phyloP scores from a whole-genome alignment of 1,140 invertebrate genomes.

The Drosophila subpulchrella region DNA sequence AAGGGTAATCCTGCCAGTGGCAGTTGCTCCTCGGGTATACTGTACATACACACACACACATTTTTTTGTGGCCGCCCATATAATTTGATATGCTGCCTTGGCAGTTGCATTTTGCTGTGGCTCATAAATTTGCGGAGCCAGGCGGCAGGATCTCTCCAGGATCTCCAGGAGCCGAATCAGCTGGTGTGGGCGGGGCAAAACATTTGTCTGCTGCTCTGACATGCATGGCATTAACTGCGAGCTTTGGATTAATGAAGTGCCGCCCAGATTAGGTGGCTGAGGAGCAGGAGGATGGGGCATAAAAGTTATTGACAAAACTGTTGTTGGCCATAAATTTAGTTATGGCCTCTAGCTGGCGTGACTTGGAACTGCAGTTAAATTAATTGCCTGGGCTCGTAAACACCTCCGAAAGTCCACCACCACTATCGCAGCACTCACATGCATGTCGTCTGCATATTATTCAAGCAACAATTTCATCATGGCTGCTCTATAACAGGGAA shows the following conservation, averaged over 20 bases:
- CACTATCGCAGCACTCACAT: slow-evolving; percentile 2
- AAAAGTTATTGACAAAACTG: slow-evolving; percentile 81
- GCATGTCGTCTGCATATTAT: slow-evolving; percentile 64
- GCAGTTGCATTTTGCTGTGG: slow-evolving; percentile 77
- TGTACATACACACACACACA: not conserved
- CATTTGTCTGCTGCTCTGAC: slow-evolving; percentile 78
- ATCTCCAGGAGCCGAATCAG: slow-evolving; percentile 4
- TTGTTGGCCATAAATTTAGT: slow-evolving; percentile 79
- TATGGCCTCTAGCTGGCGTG: slow-evolving; percentile 66
- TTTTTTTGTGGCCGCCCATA: slow-evolving; percentile 77
- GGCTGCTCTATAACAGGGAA: slow-evolving; percentile 7
- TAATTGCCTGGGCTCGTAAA: slow-evolving; percentile 74
- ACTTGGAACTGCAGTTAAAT: slow-evolving; percentile 72
- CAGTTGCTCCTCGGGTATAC: slow-evolving; percentile 5
- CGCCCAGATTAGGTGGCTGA: slow-evolving; percentile 61
- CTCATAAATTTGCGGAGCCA: slow-evolving; percentile 65
- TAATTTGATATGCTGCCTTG: slow-evolving; percentile 79
- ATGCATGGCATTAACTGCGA: slow-evolving; percentile 78
- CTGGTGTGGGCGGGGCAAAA: slow-evolving; percentile 24
- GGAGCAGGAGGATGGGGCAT: slow-evolving; percentile 17
- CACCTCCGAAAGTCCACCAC: slow-evolving; percentile 45
- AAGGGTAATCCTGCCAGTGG: slow-evolving; percentile 4
- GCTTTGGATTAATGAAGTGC: slow-evolving; percentile 79
- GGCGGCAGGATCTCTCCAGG: slow-evolving; percentile 20
- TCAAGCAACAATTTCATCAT: slow-evolving; percentile 26